Evolutionary conservation across 2,888 invertebrate species (phyloP), one percentile per base, ranked within the genome.

Genomic region (Apotomis capreana): DNA sequence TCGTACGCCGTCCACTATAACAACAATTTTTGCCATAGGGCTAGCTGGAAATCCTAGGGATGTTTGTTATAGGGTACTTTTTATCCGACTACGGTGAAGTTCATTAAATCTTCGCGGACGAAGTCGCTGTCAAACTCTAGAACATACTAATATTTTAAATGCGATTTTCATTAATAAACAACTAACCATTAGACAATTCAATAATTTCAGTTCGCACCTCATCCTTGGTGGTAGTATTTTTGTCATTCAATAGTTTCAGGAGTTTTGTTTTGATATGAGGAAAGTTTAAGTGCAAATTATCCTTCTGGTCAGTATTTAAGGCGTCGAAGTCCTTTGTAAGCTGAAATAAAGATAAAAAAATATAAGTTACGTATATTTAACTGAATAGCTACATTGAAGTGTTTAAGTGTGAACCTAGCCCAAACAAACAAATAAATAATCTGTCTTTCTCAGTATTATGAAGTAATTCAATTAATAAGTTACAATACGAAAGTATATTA

Each of bases 161-260:
- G n/a, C n/a, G n/a, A n/a, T n/a, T n/a, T 52, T 36, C 12, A 60
- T 44, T 40, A 40, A n/a, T 60, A 60, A 46, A 44, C 6, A 44
- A 60, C 60, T 60, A n/a, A 60, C 60, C 60, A 60, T 40, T 60
- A 60, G 44, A 60, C 40, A 60, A 60, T 60, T 60, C 40, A 60
- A 40, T 40, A 40, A 60, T 60, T 60, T 60, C 60, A 9, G 40
- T 9, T 40, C 37, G 40, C 40, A 40, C 60, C 8, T 40, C 40
- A 60, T 60, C 60, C 60, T 60, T 60, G 60, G 44, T 60, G 13
- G n/a, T 40, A 9, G 40, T 60, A 5, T 46, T 60, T 60, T 60
- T 60, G 60, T 40, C 40, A 15, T 8, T 55, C 40, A 60, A 60
- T 60, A 40, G 12, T 37, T 60, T 60, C 9, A 60, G 5, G 9